Evolutionary conservation across 2,113 vertebrate genomes (phyloP).

Genomic region (Tapirus terrestris): DNA sequence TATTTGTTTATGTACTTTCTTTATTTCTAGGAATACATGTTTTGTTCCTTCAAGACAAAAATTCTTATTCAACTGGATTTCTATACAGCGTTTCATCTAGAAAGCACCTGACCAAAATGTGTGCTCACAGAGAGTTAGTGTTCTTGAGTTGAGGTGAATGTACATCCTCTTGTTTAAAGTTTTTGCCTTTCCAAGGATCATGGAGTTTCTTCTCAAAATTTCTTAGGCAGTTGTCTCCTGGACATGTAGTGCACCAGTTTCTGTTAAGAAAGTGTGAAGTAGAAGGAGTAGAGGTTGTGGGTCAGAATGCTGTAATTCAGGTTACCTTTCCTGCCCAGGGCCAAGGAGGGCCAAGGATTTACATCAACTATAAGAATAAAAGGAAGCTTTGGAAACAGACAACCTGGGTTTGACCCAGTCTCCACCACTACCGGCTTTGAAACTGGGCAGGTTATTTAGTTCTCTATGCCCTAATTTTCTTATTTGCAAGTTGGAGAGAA

Average conservation of each 20-base stretch:
- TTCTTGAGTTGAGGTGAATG: not conserved
- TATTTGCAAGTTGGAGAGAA: not conserved
- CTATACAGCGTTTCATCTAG: not conserved
- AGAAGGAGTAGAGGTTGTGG: not conserved
- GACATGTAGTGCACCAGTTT: not conserved
- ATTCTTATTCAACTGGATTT: constrained; percentile 4
- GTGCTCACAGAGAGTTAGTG: not conserved
- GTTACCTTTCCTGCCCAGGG: not conserved
- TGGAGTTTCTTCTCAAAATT: not conserved
- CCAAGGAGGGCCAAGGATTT: not conserved
- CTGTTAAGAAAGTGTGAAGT: not conserved
- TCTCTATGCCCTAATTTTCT: not conserved
- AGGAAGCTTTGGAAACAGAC: not conserved
- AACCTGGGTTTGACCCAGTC: not conserved
- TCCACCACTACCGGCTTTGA: not conserved
- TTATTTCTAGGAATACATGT: not conserved
- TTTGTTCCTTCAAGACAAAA: not conserved
- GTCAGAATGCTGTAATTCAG: not conserved
- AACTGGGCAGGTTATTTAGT: not conserved
- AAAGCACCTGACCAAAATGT: not conserved
- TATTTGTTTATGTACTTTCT: not conserved
- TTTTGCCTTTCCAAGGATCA: not conserved
- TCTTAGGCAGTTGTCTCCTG: not conserved
- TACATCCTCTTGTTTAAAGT: not conserved
- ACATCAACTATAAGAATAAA: not conserved